phyloP scores from a whole-genome alignment of 2,113 vertebrate genomes.

The Serranochromis macrocephalus region DNA sequence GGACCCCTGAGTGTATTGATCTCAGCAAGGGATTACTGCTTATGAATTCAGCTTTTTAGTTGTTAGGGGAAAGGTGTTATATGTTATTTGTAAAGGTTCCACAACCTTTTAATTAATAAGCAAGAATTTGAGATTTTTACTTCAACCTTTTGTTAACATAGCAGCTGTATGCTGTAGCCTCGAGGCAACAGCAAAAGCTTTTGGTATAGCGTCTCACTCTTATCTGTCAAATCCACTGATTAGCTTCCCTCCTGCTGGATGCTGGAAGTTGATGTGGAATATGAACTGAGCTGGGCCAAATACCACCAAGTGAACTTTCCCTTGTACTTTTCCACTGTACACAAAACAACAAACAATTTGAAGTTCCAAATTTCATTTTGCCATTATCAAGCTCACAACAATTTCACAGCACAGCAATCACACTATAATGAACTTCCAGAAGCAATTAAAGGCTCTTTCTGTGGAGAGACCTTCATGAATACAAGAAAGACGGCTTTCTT shows the following conservation, averaged over 20 bases:
- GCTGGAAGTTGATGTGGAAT: not conserved
- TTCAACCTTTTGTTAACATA: not conserved
- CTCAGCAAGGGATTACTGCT: not conserved
- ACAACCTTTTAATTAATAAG: not conserved
- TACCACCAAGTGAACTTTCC: not conserved
- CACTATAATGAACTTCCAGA: conserved; percentile 68
- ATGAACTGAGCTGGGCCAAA: not conserved
- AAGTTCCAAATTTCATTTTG: conserved; percentile 48
- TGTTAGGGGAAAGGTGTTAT: not conserved
- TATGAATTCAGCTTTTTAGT: not conserved
- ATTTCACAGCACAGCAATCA: conserved; percentile 72
- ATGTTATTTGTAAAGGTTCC: not conserved
- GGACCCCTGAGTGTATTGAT: not conserved
- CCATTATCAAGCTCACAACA: conserved; percentile 59
- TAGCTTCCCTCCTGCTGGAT: not conserved
- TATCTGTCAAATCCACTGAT: conserved; percentile 18
- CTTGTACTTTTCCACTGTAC: not conserved
- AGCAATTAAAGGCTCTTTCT: conserved; percentile 66
- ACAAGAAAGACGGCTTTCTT: conserved; percentile 32
- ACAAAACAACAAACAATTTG: conserved; percentile 10
- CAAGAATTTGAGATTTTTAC: not conserved
- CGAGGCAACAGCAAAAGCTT: not conserved
- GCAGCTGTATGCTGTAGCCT: not conserved
- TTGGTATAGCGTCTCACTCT: not conserved
- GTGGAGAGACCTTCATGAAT: conserved; percentile 51